Percentiles rank a stretch among this genome's conserved stretches.
Evolutionary conservation across 2,888 invertebrate genomes (phyloP).

Genomic region (Thecophora atra): DNA sequence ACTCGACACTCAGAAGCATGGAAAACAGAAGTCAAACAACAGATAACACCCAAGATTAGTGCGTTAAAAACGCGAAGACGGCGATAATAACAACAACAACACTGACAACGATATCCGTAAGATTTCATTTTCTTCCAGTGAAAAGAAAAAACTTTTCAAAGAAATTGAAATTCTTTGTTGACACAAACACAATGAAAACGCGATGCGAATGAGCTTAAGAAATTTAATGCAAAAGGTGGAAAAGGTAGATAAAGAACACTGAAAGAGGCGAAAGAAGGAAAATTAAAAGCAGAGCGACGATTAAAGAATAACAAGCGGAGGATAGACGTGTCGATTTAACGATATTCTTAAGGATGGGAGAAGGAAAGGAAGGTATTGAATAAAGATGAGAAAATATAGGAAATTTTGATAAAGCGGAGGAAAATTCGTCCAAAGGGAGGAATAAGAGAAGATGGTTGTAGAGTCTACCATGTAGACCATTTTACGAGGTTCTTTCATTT

Average conservation of each 20-base stretch:
- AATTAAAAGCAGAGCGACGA: slow-evolving; percentile 1
- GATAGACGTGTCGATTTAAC: slow-evolving; percentile 1
- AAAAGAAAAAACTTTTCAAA: slow-evolving; percentile 21
- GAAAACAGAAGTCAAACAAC: slow-evolving; percentile 58
- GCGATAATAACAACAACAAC: slow-evolving; percentile 13
- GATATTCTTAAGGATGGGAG: not conserved
- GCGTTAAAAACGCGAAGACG: slow-evolving; percentile 54
- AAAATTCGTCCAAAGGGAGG: too few species aligned
- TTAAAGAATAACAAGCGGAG: slow-evolving; percentile 10
- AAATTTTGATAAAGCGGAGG: too few species aligned
- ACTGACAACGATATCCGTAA: too few species aligned
- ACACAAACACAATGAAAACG: slow-evolving; percentile 6
- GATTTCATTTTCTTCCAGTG: not conserved
- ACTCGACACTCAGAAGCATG: not conserved
- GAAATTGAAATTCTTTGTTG: slow-evolving; percentile 29
- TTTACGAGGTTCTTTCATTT: too few species aligned
- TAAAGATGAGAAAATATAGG: too few species aligned
- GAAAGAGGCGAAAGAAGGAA: not conserved
- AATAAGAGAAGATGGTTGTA: too few species aligned
- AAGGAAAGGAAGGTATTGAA: too few species aligned
- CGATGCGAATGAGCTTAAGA: not conserved
- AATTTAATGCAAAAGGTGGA: not conserved
- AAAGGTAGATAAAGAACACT: not conserved
- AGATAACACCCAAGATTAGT: slow-evolving; percentile 59
- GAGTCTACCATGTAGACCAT: too few species aligned